phyloP scores from a whole-genome alignment of 2,888 invertebrate genomes.

The Drosophila ustulata region DNA sequence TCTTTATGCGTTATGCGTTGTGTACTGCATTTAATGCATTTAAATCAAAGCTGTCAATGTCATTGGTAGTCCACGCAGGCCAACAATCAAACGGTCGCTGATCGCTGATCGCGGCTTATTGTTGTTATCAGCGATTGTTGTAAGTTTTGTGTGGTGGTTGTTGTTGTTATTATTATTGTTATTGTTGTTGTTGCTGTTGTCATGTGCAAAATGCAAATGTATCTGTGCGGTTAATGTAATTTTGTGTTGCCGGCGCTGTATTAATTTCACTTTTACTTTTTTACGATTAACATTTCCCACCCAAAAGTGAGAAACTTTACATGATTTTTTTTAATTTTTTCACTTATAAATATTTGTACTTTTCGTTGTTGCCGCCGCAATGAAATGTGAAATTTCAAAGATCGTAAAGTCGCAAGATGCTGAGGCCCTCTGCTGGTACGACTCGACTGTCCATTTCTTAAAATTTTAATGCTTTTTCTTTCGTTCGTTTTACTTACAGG shows the following conservation, averaged over 20 bases:
- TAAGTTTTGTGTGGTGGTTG: conserved; percentile 39
- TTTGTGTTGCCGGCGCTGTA: conserved; percentile 57
- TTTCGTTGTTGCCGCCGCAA: conserved; percentile 49
- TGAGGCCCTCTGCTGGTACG: conserved; percentile 32
- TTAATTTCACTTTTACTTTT: conserved; percentile 81
- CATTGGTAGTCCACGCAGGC: conserved; percentile 56
- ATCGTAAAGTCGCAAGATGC: conserved; percentile 76
- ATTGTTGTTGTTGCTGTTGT: conserved; percentile 35
- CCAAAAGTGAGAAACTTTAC: conserved; percentile 76
- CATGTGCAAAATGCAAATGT: conserved; percentile 76
- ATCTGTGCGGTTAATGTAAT: conserved; percentile 67
- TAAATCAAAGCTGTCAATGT: conserved; percentile 37
- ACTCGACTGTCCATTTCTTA: conserved; percentile 42
- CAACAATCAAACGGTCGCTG: conserved; percentile 46
- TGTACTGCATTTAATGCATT: conserved; percentile 52
- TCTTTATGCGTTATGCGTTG: conserved; percentile 5
- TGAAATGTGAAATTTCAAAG: conserved; percentile 77
- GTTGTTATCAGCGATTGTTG: conserved; percentile 69
- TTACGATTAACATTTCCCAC: conserved; percentile 80
- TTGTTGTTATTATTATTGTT: conserved; percentile 24
- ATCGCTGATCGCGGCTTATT: conserved; percentile 28
- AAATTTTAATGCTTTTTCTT: conserved; percentile 50
- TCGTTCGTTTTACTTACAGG: conserved; percentile 39
- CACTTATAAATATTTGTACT: conserved; percentile 63
- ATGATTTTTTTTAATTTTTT: conserved; percentile 65